phyloP scores from a whole-genome alignment of 2,888 invertebrate genomes.

The Iphiclides podalirius region DNA sequence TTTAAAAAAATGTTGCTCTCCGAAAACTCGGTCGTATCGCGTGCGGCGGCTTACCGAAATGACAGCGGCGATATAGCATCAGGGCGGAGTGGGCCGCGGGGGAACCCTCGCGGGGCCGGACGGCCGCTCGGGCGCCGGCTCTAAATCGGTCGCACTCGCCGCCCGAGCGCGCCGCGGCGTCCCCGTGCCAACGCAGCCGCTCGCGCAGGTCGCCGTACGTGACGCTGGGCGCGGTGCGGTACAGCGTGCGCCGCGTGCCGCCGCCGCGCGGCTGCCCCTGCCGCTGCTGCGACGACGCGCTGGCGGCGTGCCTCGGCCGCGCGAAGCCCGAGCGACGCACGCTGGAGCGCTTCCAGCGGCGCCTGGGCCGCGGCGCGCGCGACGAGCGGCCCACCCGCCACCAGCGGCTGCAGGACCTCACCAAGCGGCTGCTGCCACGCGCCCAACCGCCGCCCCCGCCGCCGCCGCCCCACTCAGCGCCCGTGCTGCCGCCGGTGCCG shows the following conservation, averaged over 20 bases:
- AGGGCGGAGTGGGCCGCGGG: conserved; percentile 65
- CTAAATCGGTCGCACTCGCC: conserved; percentile 74
- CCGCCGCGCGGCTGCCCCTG: conserved; percentile 79
- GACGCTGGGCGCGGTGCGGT: conserved; percentile 85
- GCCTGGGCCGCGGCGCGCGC: conserved; percentile 82
- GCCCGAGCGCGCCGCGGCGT: conserved; percentile 66
- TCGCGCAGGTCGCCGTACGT: conserved; percentile 80
- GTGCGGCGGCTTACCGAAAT: conserved; percentile 4
- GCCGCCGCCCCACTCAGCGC: conserved; percentile 70
- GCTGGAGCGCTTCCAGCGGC: conserved; percentile 91
- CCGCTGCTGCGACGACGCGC: conserved; percentile 79
- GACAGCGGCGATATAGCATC: conserved; percentile 4
- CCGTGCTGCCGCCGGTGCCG: conserved; percentile 78
- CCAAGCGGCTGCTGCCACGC: conserved; percentile 87
- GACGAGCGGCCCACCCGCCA: conserved; percentile 76
- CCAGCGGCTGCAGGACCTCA: conserved; percentile 89
- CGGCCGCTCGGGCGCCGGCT: conserved; percentile 57
- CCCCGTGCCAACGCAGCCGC: conserved; percentile 48
- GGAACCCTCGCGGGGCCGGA: conserved; percentile 75
- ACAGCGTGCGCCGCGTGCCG: conserved; percentile 84
- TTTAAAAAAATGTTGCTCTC: no score
- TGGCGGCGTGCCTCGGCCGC: conserved; percentile 76
- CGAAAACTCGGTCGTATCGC: neutral
- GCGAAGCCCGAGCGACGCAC: conserved; percentile 82
- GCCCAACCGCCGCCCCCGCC: conserved; percentile 49